phyloP scores from a whole-genome alignment of 2,888 invertebrate genomes.

The Chrysina gloriosa region DNA sequence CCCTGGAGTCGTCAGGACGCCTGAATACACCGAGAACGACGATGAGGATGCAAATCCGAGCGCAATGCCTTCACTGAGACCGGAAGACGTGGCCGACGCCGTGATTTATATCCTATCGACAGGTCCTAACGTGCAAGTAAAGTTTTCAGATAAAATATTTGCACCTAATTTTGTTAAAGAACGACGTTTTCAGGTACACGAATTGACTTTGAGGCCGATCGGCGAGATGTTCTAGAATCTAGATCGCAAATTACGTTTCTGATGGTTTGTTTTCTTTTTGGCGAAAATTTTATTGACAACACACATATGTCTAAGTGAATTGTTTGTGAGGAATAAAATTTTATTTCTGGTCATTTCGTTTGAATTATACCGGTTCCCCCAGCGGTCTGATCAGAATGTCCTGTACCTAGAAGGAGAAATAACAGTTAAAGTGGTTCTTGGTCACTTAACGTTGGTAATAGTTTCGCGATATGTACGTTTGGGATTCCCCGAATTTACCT shows the following conservation, averaged over 20 bases:
- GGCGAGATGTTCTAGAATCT: conserved; percentile 45
- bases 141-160: conserved; percentile 2
- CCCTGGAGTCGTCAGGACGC: conserved; percentile 49
- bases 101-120: conserved; percentile 47
- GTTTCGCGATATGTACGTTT: too few species aligned
- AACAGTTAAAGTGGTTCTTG: too few species aligned
- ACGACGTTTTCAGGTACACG: conserved; percentile 42
- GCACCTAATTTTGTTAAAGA: neutral
- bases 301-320: neutral
- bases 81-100: conserved; percentile 47
- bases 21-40: conserved; percentile 35
- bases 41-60: conserved; percentile 36
- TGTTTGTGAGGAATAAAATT: too few species aligned
- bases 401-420: conserved; percentile 46
- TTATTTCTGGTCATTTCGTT: too few species aligned
- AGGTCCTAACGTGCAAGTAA: conserved; percentile 47
- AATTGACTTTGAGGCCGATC: conserved; percentile 46
- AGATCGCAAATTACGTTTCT: neutral
- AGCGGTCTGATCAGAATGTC: conserved; percentile 48
- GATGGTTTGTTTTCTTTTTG: neutral
- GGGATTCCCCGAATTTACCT: too few species aligned
- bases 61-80: conserved; percentile 39
- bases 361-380: conserved; percentile 48
- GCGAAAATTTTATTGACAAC: neutral
- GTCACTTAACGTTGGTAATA: too few species aligned